Evolutionary conservation across 2,113 vertebrate species (phyloP).

Genomic region (Felis catus): DNA sequence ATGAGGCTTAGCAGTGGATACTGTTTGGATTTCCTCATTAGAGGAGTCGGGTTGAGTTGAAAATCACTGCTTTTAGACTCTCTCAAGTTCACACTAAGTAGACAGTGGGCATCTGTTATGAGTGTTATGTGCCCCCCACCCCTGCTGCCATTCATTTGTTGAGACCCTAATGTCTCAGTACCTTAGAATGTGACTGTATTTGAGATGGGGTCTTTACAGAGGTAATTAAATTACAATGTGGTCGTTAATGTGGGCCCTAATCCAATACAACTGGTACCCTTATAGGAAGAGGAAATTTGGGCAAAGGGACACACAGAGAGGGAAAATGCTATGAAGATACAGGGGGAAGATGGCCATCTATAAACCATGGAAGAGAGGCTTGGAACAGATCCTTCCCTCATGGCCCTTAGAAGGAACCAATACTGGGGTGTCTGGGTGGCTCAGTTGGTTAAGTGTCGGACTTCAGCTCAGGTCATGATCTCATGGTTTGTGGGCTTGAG

Average conservation of each 20-base stretch:
- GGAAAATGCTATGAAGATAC: not conserved
- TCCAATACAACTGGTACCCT: not conserved
- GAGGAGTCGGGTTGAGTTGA: not conserved
- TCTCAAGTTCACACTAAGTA: not conserved
- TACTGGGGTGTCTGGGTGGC: no score
- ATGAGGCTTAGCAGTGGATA: not conserved
- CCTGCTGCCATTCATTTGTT: not conserved
- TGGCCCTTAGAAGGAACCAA: not conserved
- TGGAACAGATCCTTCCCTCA: not conserved
- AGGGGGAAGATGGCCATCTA: not conserved
- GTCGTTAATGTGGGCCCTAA: not conserved
- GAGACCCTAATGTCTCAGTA: not conserved
- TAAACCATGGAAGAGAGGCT: not conserved
- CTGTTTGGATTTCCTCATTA: not conserved
- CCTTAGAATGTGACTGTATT: not conserved
- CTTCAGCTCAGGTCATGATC: no score
- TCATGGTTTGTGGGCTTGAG: no score
- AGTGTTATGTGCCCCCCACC: not conserved
- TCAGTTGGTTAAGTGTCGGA: no score
- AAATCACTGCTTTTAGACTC: not conserved
- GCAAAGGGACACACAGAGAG: rapidly evolving
- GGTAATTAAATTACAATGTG: not conserved
- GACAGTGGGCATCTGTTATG: not conserved
- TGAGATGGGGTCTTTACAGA: not conserved
- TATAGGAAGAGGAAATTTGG: not conserved